Percentiles rank a stretch among this genome's conserved stretches.
phyloP scores from a whole-genome alignment of 2,797 vertebrate species.

The Eleutherodactylus coqui region DNA sequence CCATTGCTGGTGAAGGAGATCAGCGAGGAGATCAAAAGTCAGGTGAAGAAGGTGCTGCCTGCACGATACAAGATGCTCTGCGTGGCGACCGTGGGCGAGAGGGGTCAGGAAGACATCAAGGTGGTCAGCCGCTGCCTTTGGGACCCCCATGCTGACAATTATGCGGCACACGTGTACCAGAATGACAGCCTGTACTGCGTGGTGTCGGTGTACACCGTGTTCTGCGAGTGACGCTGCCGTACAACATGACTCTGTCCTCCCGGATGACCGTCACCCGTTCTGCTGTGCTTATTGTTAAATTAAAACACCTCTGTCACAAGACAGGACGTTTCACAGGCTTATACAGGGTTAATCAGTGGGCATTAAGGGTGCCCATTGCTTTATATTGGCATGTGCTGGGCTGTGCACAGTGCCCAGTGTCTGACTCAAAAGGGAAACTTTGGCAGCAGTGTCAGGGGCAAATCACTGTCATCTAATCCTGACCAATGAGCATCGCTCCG shows the following conservation, averaged over 20 bases:
- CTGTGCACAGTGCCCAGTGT: too few relatives aligned
- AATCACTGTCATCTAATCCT: too few relatives aligned
- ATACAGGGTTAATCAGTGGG: neutral
- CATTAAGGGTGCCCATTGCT: too few relatives aligned
- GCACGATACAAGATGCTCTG: slow-evolving; percentile 65
- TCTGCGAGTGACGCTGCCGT: slow-evolving; percentile 49
- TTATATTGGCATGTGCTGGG: too few relatives aligned
- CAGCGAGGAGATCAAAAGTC: slow-evolving; percentile 55
- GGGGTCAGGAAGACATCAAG: slow-evolving; percentile 43
- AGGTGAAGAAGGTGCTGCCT: slow-evolving; percentile 59
- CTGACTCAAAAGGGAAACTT: too few relatives aligned
- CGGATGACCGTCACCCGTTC: neutral
- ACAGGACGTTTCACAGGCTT: neutral
- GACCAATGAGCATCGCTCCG: too few relatives aligned
- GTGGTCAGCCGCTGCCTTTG: slow-evolving; percentile 66
- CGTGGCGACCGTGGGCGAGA: slow-evolving; percentile 60
- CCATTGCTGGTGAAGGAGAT: slow-evolving; percentile 53
- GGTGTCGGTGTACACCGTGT: slow-evolving; percentile 63
- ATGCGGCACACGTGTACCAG: slow-evolving; percentile 58
- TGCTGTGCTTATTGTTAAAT: neutral
- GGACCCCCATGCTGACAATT: slow-evolving; percentile 64
- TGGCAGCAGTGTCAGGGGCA: too few relatives aligned
- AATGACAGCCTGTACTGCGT: slow-evolving; percentile 63
- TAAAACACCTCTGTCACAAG: neutral
- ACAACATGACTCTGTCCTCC: too few relatives aligned